Conservation (phyloP, 2,113 vertebrate genomes). For the Balaenoptera acutorostrata region DNA sequence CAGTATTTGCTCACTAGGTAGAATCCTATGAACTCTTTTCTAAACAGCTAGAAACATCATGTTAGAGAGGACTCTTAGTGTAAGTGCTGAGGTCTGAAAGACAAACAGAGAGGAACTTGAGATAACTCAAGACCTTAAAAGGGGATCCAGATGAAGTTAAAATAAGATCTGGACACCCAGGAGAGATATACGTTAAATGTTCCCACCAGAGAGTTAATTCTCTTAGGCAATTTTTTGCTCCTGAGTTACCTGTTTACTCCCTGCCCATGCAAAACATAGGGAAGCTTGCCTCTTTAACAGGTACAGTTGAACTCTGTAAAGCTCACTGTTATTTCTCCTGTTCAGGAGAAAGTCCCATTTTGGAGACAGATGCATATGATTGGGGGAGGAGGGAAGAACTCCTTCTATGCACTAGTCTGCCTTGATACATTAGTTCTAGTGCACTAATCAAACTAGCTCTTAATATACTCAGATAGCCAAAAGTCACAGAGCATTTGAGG, state of each 20-base stretch:
- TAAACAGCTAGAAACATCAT: not conserved
- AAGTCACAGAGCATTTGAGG: not conserved
- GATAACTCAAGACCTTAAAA: not conserved
- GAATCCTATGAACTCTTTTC: not conserved
- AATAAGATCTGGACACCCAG: not conserved
- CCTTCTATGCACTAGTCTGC: not conserved
- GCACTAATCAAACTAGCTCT: not conserved
- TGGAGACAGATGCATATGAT: not conserved
- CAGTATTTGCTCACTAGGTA: not conserved
- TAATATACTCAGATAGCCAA: not conserved
- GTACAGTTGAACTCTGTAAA: not conserved
- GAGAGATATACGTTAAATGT: not conserved
- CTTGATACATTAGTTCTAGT: not conserved
- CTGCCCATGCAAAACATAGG: not conserved
- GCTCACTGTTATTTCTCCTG: not conserved
- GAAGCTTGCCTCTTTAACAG: too few relatives aligned
- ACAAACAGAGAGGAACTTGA: not conserved
- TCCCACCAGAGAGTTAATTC: not conserved
- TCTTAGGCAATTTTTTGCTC: not conserved
- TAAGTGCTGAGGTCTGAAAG: not conserved
- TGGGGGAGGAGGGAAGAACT: accelerated
- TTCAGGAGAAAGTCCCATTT: not conserved
- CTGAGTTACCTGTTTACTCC: not conserved
- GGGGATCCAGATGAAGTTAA: not conserved
- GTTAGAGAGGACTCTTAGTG: not conserved